Base-by-base conservation (phyloP, 2,888 invertebrate species). In the Apodemia hepburni region DNA sequence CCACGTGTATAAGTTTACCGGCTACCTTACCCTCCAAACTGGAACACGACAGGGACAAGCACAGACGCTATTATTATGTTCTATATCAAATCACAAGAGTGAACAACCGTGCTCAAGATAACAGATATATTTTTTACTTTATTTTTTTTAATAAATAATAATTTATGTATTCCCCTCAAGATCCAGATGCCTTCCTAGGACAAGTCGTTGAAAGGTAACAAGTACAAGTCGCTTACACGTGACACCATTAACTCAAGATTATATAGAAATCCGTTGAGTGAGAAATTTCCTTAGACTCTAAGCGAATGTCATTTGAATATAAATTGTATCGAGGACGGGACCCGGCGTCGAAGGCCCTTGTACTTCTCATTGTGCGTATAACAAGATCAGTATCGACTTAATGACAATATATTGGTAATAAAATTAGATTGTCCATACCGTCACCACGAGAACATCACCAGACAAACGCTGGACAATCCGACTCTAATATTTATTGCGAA, bases 381-480 rank as follows among this genome's bases (percentile, higher is more conserved):
- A 90, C 91, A 90, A 90, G 91, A 90, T 90, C 89, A 90, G 89
- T 90, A 90, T 91, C 91, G 85, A 84, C 87, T 87, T 91, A 90
- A 91, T 91, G 90, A 91, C 91, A 90, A 91, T 90, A 91, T 91
- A 91, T 91, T 90, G 91, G 88, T 89, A 86, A 89, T 90, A 90
- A 91, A 91, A 87, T 90, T 88, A 89, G 91, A 91, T 90, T 88
- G 90, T 84, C 87, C 82, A 81, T 82, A 79, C 80, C 85, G 86
- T 89, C 88, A 88, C 84, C 81, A 78, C 74, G 77, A 77, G 80
- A 82, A 86, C 87, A 85, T 85, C 87, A 81, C 76, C 73, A 72
- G 72, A 76, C 75, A 73, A 67, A 72, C 73, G 75, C 72, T 75
- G 74, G 70, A 75, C 77, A 73, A 73, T 74, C 78, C 79, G 79